Base-by-base conservation (phyloP, 2,888 invertebrate genomes). In the Parelbella ahira region DNA sequence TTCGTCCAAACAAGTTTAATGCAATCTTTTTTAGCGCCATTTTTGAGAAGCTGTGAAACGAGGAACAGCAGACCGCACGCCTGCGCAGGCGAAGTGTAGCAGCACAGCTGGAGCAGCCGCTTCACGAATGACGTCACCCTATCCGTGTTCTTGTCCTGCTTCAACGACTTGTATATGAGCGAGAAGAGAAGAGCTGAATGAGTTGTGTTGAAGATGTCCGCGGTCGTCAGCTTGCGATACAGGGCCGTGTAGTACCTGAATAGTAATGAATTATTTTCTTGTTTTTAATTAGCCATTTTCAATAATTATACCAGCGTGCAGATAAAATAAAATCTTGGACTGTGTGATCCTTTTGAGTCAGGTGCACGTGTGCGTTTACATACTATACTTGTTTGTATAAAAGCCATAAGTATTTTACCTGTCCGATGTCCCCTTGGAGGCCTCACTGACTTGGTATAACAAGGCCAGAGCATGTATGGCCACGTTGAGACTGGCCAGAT, bases 101-200 rank as follows among this genome's bases (percentile, higher is more conserved):
- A 74, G n/a, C 92, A 86, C 33, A 93, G 60, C 74, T 93, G 89
- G 4, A 88, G 29, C 4, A 86, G 13, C 12, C 84, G 47, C 79
- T 98, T 99, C 0, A 97, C 77, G 67, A 98, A 97, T 0, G 97
- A 93, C 64, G 93, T 90, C 0, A 94, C 90, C 32, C 99, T 82
- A 2, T 89, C 74, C 0, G 90, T 68, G 53, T 93, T 92, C 2
- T 84, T 83, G 82, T 99, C 99, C 48, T 90, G 91, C 61, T 92
- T 91, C 58, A 98, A 82, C 24, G 97, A 93, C 69, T 95, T 94
- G 78, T 93, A 97, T 9, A 98, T 76, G 42, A 99, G 90, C 61
- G 96, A 97, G 51, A 98, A 89, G 53, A 98, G 91, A 50, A 97
- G 90, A 0, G 96, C 93, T 29, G 92, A 91, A 60, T 92, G 91